Evolutionary conservation across 1,140 invertebrate species (phyloP).

Genomic region (Laupala kohalensis): DNA sequence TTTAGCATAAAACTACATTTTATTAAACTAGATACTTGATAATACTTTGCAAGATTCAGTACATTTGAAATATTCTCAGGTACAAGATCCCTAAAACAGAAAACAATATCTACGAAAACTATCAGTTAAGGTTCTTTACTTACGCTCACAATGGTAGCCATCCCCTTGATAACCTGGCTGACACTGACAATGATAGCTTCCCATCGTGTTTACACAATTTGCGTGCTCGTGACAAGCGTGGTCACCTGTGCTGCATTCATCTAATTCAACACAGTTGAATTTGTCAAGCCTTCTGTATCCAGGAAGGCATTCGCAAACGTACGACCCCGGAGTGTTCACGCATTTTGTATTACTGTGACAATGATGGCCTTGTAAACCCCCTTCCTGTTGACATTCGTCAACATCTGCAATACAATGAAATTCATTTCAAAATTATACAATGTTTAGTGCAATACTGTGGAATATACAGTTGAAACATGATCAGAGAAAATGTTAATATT

Average conservation of each 20-base stretch:
- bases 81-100: too few species aligned
- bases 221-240: constrained; percentile 66
- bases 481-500: too few species aligned
- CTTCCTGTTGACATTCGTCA: constrained; percentile 62
- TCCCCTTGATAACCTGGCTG: constrained; percentile 67
- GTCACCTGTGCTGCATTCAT: constrained; percentile 56
- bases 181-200: constrained; percentile 74
- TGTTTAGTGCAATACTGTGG: too few species aligned
- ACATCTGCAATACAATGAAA: constrained; percentile 44
- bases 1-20: too few species aligned
- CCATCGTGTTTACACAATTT: constrained; percentile 70
- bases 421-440: too few species aligned
- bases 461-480: neutral
- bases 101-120: too few species aligned
- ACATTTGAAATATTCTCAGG: too few species aligned
- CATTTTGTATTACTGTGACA: constrained; percentile 60
- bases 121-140: too few species aligned
- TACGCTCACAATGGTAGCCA: constrained; percentile 67
- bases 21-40: too few species aligned
- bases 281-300: constrained; percentile 62
- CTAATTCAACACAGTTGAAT: constrained; percentile 66
- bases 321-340: constrained; percentile 64
- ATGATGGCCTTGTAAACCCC: constrained; percentile 61
- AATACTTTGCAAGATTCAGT: too few species aligned
- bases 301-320: constrained; percentile 67